Percentiles rank a stretch among this genome's conserved stretches.
Conservation (phyloP, 2,797 vertebrate species). For the Martes flavigula region DNA sequence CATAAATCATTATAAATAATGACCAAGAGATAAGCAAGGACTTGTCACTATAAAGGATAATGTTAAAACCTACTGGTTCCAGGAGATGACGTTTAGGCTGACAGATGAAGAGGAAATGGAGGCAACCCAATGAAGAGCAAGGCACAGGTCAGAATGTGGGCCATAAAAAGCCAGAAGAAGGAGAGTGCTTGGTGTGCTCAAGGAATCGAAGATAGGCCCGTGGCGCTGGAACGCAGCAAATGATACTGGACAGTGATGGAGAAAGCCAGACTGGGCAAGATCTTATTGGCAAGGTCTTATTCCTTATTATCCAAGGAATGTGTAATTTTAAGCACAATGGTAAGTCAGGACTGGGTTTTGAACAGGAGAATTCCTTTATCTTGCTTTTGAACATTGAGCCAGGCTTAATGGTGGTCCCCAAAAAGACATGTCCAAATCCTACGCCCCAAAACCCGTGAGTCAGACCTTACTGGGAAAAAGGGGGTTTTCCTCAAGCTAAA, state of each 20-base stretch:
- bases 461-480: background rate
- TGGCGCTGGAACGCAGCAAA: accelerated
- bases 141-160: background rate
- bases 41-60: background rate
- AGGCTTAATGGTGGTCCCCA: background rate
- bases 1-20: background rate
- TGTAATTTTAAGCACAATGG: background rate
- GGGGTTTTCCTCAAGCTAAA: background rate
- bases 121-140: background rate
- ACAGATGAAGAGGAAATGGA: background rate
- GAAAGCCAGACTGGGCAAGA: background rate
- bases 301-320: background rate
- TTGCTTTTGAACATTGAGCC: background rate
- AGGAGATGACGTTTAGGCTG: background rate
- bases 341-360: background rate
- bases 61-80: background rate
- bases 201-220: background rate
- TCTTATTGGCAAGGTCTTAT: background rate
- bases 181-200: background rate
- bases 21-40: background rate
- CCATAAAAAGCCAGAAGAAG: background rate
- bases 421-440: background rate
- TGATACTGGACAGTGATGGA: background rate
- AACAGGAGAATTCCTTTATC: background rate
- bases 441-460: background rate